Conservation (phyloP, 2,888 invertebrate genomes). For the Synergus itoensis region DNA sequence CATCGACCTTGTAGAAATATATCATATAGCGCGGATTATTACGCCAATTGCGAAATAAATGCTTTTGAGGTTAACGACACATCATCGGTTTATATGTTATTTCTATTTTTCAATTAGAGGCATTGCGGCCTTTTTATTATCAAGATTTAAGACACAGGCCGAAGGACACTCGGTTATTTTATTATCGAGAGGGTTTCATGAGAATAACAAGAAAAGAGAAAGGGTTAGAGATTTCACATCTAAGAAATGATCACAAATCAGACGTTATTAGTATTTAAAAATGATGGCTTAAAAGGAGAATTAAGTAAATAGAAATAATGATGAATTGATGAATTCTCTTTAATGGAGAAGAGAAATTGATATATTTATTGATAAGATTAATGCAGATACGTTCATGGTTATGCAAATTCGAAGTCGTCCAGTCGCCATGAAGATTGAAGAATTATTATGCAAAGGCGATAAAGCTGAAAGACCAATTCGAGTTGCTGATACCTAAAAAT, state of each 20-base stretch:
- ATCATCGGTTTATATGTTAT: conserved; percentile 26
- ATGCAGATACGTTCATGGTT: conserved; percentile 9
- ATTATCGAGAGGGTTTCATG: conserved; percentile 7
- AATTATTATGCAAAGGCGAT: conserved; percentile 23
- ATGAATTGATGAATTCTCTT: neutral
- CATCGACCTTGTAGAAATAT: conserved; percentile 32
- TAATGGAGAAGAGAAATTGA: neutral
- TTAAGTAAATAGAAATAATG: neutral
- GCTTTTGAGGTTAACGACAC: conserved; percentile 30
- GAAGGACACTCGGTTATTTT: neutral
- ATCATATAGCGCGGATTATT: conserved; percentile 16
- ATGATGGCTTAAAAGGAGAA: neutral
- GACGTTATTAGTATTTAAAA: neutral
- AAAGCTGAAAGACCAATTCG: conserved; percentile 24
- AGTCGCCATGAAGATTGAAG: neutral
- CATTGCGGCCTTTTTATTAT: conserved; percentile 17
- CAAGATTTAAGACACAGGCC: conserved; percentile 7
- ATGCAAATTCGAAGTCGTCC: conserved; percentile 31
- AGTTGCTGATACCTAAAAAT: conserved; percentile 20
- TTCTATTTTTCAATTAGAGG: conserved; percentile 18
- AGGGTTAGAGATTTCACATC: neutral
- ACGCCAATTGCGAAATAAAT: conserved; percentile 34
- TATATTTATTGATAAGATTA: conserved; percentile 10
- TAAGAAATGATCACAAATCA: neutral
- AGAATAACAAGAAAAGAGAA: conserved; percentile 26